Percentiles rank a stretch among this genome's conserved stretches.
Evolutionary conservation across 2,888 invertebrate genomes (phyloP).

Genomic region (Acronicta psi): DNA sequence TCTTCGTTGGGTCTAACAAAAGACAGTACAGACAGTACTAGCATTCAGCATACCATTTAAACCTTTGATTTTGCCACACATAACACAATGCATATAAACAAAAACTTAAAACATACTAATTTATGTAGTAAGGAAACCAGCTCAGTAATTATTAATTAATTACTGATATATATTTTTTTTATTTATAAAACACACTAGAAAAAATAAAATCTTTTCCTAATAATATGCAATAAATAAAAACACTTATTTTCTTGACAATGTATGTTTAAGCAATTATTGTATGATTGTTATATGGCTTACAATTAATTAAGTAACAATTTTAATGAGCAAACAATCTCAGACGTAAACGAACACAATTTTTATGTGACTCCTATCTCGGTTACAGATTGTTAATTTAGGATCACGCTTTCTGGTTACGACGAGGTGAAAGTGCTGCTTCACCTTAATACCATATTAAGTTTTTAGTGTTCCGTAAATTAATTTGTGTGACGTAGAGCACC

Average conservation of each 20-base stretch:
- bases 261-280: too few relatives aligned
- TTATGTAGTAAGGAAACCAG: too few relatives aligned
- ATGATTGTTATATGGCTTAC: too few relatives aligned
- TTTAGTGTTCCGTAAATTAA: conserved; percentile 53
- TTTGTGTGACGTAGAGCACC: background rate
- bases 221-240: too few relatives aligned
- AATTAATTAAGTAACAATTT: conserved; percentile 61
- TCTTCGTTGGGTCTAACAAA: conserved; percentile 23
- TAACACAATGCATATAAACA: too few relatives aligned
- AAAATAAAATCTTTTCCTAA: too few relatives aligned
- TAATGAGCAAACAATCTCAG: conserved; percentile 65
- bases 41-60: conserved; percentile 22
- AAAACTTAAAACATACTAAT: too few relatives aligned
- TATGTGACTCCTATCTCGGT: conserved; percentile 64
- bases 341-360: conserved; percentile 60
- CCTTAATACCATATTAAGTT: conserved; percentile 51
- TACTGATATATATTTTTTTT: too few relatives aligned
- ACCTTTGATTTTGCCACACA: too few relatives aligned
- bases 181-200: too few relatives aligned
- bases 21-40: conserved; percentile 24
- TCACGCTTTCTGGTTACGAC: conserved; percentile 81
- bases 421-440: conserved; percentile 73
- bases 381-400: conserved; percentile 84
- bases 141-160: too few relatives aligned
- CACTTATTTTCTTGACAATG: too few relatives aligned